Evolutionary conservation across 53 echinoderm and acorn worm species (phyloP), one percentile per base, ranked within the genome.

Genomic region (Arbacia lixula): DNA sequence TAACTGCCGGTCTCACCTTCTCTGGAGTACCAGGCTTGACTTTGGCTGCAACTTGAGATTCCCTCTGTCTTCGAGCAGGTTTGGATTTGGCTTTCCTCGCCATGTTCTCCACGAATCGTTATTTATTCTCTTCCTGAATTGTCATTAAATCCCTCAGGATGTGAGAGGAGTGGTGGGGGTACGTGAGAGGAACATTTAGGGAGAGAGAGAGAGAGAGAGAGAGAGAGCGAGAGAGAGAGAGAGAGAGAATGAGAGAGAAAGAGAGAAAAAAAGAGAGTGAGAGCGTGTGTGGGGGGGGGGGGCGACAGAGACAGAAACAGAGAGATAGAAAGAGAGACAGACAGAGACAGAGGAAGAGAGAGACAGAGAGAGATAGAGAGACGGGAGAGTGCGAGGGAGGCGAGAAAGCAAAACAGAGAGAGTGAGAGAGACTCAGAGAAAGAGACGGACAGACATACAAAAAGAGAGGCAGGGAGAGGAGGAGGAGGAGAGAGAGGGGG

Each of bases 181-280:
- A 22, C 6, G 21, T 37, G 22, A 36, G 21, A 66, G 66, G n/a
- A 10, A 36, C 11, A 66, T n/a, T n/a, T 21, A 66, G 37, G 38
- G 66, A 36, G 66, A 6, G 20, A 6, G 21, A 37, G 10, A 2
- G 14, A 66, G 36, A 20, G 9, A 65, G 66, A 21, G n/a, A 65
- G 36, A 0, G 36, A 65, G 36, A 65, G 36, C 35, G 66, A 65
- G 66, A 30, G 62, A 61, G 62, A 31, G 33, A 62, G 62, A 22
- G 33, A 32, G 60, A n/a, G 66, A 66, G 37, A 20, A 38, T 10
- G 35, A n/a, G 6, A 36, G 9, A 1, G 35, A 5, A 36, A 34
- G 9, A 64, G 16, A 3, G 37, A 9, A 36, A 22, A 12, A 8
- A 21, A 5, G 14, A 6, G 8, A 1, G 66, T 9, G n/a, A 66